A percentile compares a stretch with the other conserved stretches of the same genome.
phyloP scores from a whole-genome alignment of 64 coral and sea anemone species.

The Pocillopora damicornis region DNA sequence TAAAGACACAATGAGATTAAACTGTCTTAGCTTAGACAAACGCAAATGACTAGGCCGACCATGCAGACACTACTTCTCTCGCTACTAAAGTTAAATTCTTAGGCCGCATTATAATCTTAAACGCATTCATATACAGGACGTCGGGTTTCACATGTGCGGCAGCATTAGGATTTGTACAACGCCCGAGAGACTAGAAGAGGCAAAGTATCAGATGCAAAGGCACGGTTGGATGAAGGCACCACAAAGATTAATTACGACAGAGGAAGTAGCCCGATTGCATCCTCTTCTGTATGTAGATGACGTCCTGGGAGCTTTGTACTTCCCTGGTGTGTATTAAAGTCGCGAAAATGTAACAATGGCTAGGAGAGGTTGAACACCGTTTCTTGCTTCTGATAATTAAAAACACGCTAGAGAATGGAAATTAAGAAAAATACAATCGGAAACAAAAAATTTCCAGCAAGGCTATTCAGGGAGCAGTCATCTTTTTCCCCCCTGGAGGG shows the following conservation, averaged over 20 bases:
- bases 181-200: conserved; percentile 72
- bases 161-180: conserved; percentile 75
- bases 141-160: conserved; percentile 85
- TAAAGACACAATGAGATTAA: too few relatives aligned
- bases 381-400: too few relatives aligned
- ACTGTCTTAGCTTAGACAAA: too few relatives aligned
- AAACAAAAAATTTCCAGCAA: too few relatives aligned
- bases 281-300: conserved; percentile 80
- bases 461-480: too few relatives aligned
- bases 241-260: conserved; percentile 75
- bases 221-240: conserved; percentile 71
- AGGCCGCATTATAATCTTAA: not conserved
- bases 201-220: conserved; percentile 79
- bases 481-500: too few relatives aligned
- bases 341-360: not conserved
- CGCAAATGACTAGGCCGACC: too few relatives aligned
- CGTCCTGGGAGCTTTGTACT: conserved; percentile 75
- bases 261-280: conserved; percentile 65
- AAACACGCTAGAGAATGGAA: too few relatives aligned
- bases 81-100: too few relatives aligned
- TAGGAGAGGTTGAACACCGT: too few relatives aligned
- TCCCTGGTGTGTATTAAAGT: conserved; percentile 53
- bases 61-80: too few relatives aligned
- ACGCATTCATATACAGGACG: conserved; percentile 30
- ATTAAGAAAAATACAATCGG: too few relatives aligned